phyloP scores from a whole-genome alignment of 2,797 vertebrate species.

The Acipenser transmontanus region DNA sequence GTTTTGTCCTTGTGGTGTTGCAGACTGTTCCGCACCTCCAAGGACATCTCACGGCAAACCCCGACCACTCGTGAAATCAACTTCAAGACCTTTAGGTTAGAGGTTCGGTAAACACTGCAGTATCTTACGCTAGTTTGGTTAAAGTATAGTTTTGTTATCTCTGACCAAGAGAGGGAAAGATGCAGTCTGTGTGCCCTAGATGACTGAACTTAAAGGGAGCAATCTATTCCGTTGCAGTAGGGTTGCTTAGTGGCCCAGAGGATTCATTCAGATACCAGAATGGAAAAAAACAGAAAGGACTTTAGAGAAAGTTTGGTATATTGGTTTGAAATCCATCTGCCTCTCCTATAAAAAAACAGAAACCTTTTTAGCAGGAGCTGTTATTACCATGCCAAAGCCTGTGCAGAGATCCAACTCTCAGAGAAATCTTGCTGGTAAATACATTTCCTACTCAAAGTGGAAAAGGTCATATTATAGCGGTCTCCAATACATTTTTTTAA shows the following conservation, averaged over 20 bases:
- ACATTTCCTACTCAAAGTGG: slow-evolving; percentile 35
- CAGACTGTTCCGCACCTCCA: no score
- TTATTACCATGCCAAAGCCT: slow-evolving; percentile 27
- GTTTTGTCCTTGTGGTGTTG: no score
- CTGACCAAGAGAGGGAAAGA: slow-evolving; percentile 4
- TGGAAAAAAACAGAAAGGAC: slow-evolving; percentile 25
- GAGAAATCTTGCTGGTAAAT: slow-evolving; percentile 26
- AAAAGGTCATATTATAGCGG: slow-evolving; percentile 37
- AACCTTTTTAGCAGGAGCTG: slow-evolving; percentile 25
- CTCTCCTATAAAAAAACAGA: slow-evolving; percentile 35
- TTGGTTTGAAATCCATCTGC: slow-evolving; percentile 14
- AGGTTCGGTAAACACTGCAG: no score
- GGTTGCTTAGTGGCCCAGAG: slow-evolving; percentile 19
- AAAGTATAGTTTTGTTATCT: no score
- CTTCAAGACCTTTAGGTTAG: no score
- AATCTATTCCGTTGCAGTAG: neutral
- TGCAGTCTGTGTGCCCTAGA: no score
- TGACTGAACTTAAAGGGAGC: slow-evolving; percentile 7
- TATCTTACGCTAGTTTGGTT: no score
- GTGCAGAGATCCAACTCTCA: slow-evolving; percentile 29
- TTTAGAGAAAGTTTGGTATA: slow-evolving; percentile 7
- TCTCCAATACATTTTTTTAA: slow-evolving; percentile 26
- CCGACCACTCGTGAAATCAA: no score
- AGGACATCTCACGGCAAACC: no score
- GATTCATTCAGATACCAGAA: slow-evolving; percentile 13